These are phyloP conservation scores for Platerodrilus igneus DNA, from an alignment of 2,888 invertebrate species.

Conservation along the genomic window DNA sequence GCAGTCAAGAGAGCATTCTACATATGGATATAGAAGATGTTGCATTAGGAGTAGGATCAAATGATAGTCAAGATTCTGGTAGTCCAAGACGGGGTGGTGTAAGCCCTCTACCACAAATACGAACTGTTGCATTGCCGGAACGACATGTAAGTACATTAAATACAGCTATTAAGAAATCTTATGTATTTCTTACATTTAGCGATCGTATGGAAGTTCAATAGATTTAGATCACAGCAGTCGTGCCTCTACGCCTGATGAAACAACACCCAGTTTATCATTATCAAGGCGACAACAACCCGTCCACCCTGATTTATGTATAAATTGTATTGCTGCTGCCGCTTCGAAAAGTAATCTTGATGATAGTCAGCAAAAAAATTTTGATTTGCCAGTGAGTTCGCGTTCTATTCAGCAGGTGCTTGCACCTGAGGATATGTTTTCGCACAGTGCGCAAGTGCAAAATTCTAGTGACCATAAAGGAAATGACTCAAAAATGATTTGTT, in stretches of 20 bases:
- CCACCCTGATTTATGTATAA: slow-evolving; percentile 41
- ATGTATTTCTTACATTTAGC: slow-evolving; percentile 22
- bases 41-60: slow-evolving; percentile 36
- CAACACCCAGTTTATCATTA: slow-evolving; percentile 52
- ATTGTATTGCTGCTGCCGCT: slow-evolving; percentile 41
- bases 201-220: slow-evolving; percentile 48
- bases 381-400: slow-evolving; percentile 1
- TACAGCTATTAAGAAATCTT: background rate
- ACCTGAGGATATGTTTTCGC: slow-evolving; percentile 19
- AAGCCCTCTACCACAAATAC: slow-evolving; percentile 46
- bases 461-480: slow-evolving; percentile 18
- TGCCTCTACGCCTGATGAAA: slow-evolving; percentile 61
- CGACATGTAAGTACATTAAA: slow-evolving; percentile 38
- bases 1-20: slow-evolving; percentile 79
- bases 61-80: slow-evolving; percentile 35
- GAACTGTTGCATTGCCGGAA: slow-evolving; percentile 42
- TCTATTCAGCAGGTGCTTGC: slow-evolving; percentile 29
- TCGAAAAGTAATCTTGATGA: slow-evolving; percentile 20
- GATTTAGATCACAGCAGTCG: slow-evolving; percentile 55
- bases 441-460: slow-evolving; percentile 16
- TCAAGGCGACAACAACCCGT: slow-evolving; percentile 33
- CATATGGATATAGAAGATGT: slow-evolving; percentile 64
- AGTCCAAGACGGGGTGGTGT: slow-evolving; percentile 40
- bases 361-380: slow-evolving; percentile 6
- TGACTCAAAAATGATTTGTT: no score